Evolutionary conservation across 2,797 vertebrate species (phyloP), one percentile per base, ranked within the genome.

Genomic region (Sebastes hopkinsi): DNA sequence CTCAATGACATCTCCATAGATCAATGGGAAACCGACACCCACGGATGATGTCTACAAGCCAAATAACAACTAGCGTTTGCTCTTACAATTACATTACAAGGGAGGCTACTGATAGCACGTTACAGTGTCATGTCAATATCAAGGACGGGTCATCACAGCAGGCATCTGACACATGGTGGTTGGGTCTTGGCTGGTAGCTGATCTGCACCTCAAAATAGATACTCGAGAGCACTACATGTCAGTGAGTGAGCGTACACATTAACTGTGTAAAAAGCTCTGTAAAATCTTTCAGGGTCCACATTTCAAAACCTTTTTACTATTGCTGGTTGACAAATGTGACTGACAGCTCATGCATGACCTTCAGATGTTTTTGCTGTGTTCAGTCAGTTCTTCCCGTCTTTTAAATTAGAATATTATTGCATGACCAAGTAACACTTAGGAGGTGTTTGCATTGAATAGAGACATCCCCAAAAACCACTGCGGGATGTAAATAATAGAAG

Each of bases 1-100:
- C 58, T 79, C 71, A 30, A 16, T 79, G 74, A 81, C 84, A 82
- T 83, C 83, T 86, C 46, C 36, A 61, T 56, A 67, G 83, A 91
- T 88, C 82, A 66, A 79, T 82, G 55, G 80, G 76, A 89, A 87
- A 59, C 67, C 42, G 86, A 91, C 73, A 87, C 86, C 62, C 67
- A 66, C 74, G 25, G 16, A 32, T 11, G 54, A 3, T 23, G 67
- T 82, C 56, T 50, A 72, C 73, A 2, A 67, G 75, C 70, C 68
- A 50, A 68, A 69, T 23, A 65, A 80, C 79, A 77, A 82, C 71
- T 4, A 52, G 42, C 46, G 36, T 83, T 80, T 72, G 54, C 36
- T 77, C 54, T 82, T 29, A 56, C 30, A 81, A 88, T 82, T 20
- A 29, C 68, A 85, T 90, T 87, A 90, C 71, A 70, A 60, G 50